Evolutionary conservation across 2,888 invertebrate genomes (phyloP).

Genomic region (Mamestra brassicae): DNA sequence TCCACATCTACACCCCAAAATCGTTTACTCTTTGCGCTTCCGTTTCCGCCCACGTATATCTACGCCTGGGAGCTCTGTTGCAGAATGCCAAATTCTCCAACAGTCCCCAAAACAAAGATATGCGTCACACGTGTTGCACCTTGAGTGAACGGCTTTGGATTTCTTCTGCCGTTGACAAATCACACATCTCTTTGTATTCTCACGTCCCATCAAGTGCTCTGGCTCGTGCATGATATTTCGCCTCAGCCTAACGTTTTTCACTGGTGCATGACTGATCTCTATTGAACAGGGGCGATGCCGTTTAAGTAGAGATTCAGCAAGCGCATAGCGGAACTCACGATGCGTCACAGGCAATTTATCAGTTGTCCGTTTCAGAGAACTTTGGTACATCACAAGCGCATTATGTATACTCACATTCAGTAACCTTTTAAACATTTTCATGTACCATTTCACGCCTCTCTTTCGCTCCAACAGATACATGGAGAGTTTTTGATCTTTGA

Average conservation of each 20-base stretch:
- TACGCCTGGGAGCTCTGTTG: neutral
- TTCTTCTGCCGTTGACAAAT: no score
- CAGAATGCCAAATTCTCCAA: conserved; percentile 2
- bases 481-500: conserved; percentile 58
- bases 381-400: neutral
- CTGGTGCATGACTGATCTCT: no score
- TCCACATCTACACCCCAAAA: neutral
- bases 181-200: no score
- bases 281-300: no score
- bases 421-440: no score
- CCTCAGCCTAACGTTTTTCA: no score
- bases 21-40: neutral
- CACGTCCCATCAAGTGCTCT: no score
- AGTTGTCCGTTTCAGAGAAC: no score
- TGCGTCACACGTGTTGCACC: neutral
- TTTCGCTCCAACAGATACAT: conserved; percentile 58
- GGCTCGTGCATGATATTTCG: no score
- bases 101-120: conserved; percentile 6
- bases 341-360: no score
- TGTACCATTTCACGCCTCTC: neutral
- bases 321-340: no score
- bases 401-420: neutral
- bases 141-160: neutral
- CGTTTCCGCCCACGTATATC: neutral
- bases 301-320: no score